Base-by-base conservation (phyloP, 1,140 invertebrate genomes). In the Matsumurasca onukii region DNA sequence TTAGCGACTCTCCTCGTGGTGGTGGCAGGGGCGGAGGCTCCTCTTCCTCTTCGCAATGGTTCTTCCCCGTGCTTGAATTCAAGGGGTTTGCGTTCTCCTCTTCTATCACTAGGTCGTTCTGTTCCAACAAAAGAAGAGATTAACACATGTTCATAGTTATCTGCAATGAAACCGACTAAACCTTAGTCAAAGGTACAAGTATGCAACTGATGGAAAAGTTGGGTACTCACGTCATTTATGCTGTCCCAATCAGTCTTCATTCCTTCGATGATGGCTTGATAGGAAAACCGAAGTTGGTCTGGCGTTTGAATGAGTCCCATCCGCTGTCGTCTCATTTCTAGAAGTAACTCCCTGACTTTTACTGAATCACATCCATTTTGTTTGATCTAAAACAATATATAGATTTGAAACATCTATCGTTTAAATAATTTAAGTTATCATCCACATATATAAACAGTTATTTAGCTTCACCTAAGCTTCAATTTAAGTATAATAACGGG, bases 301-400 rank as follows among this genome's bases (percentile, higher is more conserved):
- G 92, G 84, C 5, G 96, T 98, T 80, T 99, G 97, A 76, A 99
- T 97, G 1, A 99, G 82, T 1, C 97, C 97, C 91, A 97, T 96
- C 69, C 97, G 86, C 78, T 89, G 92, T 70, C 85, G 86, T 61
- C 97, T 85, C 90, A 99, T 92, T 76, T 97, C 91, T 68, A 95
- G 77, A 39, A 99, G 79, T 9, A 95, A 82, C 69, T 94, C 85
- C 75, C 88, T 85, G 0, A 94, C 84, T 74, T 92, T 89, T 0
- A 95, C 85, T 67, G 83, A 86, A 73, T 91, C 86, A 55, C 87
- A 78, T 22, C 88, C 88, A 73, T 86, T 86, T 75, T 91, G 85
- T 76, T 93, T 90, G 75, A 93, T 89, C 91, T 93, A 66, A 45
- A 73, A 72, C 55, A 68, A 49, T 62, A 69, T 17, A 39, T 39